Evolutionary conservation across 2,797 vertebrate genomes (phyloP).

Genomic region (Xenopus petersii): DNA sequence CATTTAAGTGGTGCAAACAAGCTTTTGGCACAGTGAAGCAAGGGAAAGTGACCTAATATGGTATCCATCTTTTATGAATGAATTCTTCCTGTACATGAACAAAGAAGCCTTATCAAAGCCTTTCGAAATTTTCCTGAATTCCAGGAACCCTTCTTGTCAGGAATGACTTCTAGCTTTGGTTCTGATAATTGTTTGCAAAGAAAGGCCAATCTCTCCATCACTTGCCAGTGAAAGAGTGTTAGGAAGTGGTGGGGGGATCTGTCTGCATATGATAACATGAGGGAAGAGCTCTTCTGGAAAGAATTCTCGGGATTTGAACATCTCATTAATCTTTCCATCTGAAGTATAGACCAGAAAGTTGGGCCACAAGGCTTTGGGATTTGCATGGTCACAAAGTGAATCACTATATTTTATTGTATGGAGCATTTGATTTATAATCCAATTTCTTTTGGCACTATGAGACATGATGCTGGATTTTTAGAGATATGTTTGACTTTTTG

Average conservation of each 20-base stretch:
- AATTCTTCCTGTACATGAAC: constrained; percentile 47
- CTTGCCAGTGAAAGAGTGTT: constrained; percentile 27
- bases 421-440: no score
- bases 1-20: no score
- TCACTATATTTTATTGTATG: no score
- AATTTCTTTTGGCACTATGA: no score
- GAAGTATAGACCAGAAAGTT: constrained; percentile 12
- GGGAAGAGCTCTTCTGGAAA: constrained; percentile 50
- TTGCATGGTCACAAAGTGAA: neutral
- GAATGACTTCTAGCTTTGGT: constrained; percentile 74
- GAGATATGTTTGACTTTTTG: no score
- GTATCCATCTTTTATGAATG: constrained; percentile 24
- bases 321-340: constrained; percentile 33
- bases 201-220: neutral
- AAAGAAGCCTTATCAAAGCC: constrained; percentile 50
- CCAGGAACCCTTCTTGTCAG: constrained; percentile 60
- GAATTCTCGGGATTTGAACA: constrained; percentile 22
- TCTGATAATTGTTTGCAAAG: constrained; percentile 58
- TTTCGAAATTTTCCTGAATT: constrained; percentile 60
- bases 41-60: constrained; percentile 15
- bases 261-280: constrained; percentile 57
- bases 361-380: constrained; percentile 8
- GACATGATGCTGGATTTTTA: no score
- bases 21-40: neutral
- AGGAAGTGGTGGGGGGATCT: constrained; percentile 52